Evolutionary conservation across 1,140 invertebrate species (phyloP).

Genomic region (Drosophila burlai): DNA sequence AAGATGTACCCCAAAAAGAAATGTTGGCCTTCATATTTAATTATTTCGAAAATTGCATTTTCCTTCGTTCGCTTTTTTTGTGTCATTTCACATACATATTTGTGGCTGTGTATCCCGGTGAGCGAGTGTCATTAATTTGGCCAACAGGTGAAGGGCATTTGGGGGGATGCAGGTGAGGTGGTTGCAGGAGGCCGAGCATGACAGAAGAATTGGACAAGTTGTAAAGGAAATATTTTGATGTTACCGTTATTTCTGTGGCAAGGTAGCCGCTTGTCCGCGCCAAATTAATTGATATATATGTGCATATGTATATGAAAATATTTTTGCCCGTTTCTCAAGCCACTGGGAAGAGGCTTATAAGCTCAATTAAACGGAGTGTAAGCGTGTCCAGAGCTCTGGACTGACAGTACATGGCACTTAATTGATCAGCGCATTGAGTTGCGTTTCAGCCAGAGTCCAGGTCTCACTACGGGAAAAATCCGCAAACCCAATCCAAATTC

Average conservation of each 20-base stretch:
- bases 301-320: constrained; percentile 44
- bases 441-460: constrained; percentile 40
- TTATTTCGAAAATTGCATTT: constrained; percentile 78
- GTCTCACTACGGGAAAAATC: neutral
- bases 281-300: constrained; percentile 68
- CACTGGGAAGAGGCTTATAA: constrained; percentile 61
- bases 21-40: constrained; percentile 73
- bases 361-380: constrained; percentile 76
- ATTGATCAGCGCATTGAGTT: constrained; percentile 58
- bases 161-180: neutral
- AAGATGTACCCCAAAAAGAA: constrained; percentile 38
- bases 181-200: constrained; percentile 56
- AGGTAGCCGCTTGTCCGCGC: constrained; percentile 50
- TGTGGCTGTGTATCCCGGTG: constrained; percentile 16
- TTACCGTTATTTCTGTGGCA: constrained; percentile 74
- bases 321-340: constrained; percentile 42
- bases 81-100: constrained; percentile 37
- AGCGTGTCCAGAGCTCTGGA: constrained; percentile 39
- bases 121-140: constrained; percentile 77
- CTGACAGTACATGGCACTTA: constrained; percentile 71
- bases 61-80: constrained; percentile 40
- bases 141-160: constrained; percentile 34
- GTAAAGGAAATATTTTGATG: constrained; percentile 73
- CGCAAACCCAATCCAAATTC: constrained; percentile 25
- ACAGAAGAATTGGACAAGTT: constrained; percentile 70